Evolutionary conservation across 2,113 vertebrate species (phyloP), one percentile per base, ranked within the genome.

Genomic region (Phaethon lepturus): DNA sequence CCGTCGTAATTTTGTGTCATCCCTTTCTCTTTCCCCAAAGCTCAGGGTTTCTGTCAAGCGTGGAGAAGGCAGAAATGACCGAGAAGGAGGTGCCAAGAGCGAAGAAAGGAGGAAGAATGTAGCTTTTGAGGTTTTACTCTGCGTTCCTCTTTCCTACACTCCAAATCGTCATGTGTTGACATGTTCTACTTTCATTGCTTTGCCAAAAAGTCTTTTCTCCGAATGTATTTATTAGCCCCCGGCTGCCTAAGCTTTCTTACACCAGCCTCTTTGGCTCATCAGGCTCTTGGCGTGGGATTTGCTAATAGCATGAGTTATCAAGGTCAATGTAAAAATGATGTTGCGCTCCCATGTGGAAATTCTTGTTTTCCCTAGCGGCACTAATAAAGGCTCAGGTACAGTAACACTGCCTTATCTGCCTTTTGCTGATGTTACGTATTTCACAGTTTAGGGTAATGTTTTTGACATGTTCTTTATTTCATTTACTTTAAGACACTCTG

Each of bases 391-490:
- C 66, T 95, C 60, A 10, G 56, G 71, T 69, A 55, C 64, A 84
- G 4, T 42, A 78, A 45, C 33, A 22, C 47, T 19, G 60, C 64
- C 81, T 44, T 33, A 49, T 67, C 92, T 90, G 85, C 87, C 86
- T 82, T 76, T 68, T 77, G 69, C 78, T 86, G 88, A 62, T 85
- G 88, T 44, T 11, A 26, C 68, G 4, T 38, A 38, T 93, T 95
- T 92, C 75, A 63, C 88, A 95, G 58, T 81, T 72, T 28, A 40
- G 35, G 50, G 16, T 76, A 73, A 90, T 80, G 74, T 10, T 88
- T 94, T 86, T 95, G 94, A 86, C 93, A 13, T 64, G 33, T 86
- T 85, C 53, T 86, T 86, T 58, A 38, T 85, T 92, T 59, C 78
- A 38, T 88, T 87, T 87, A 33, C 64, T 84, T 38, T 79, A 53